Evolutionary conservation across 2,113 vertebrate species (phyloP), one percentile per base, ranked within the genome.

Genomic region (Strix uralensis): DNA sequence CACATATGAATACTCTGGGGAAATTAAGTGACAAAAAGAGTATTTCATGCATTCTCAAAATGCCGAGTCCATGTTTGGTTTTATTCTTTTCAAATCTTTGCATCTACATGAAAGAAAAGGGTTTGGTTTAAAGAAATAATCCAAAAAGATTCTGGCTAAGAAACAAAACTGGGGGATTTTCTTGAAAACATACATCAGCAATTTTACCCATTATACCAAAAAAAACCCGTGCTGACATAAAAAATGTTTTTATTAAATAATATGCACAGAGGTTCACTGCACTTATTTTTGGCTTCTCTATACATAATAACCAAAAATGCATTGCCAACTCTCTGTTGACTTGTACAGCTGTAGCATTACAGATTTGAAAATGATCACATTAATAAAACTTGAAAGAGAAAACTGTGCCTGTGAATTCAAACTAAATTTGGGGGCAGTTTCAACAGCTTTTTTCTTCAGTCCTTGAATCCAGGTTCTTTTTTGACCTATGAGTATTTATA

Each of bases 1-100:
- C 81, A 89, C 21, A 23, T 94, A 93, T 40, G 52, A 96, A 94
- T 94, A 86, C 72, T 70, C 49, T 44, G 40, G 80, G 80, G 88
- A 98, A 95, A 95, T 88, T 81, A 96, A 88, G 62, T 34, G 51
- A 91, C 87, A 95, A 97, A 97, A 97, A 55, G 80, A 94, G 49
- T 92, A 92, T 94, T 95, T 96, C 34, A 61, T 36, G 29, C 55
- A 73, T 69, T 91, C 80, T 86, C 69, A 92, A 96, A 97, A 97
- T 94, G 69, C 23, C 95, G 81, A 96, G 71, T 69, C 75, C 61
- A 54, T 94, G 91, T 94, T 94, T 91, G 62, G 32, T 70, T 80
- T 89, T 88, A 91, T 94, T 84, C 67, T 65, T 94, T 96, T 97
- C 40, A 91, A 91, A 87, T 78, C 23, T 96, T 94, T 94, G 42